Base-by-base conservation (phyloP, 2,797 vertebrate genomes). In the Lindbergichthys nudifrons region DNA sequence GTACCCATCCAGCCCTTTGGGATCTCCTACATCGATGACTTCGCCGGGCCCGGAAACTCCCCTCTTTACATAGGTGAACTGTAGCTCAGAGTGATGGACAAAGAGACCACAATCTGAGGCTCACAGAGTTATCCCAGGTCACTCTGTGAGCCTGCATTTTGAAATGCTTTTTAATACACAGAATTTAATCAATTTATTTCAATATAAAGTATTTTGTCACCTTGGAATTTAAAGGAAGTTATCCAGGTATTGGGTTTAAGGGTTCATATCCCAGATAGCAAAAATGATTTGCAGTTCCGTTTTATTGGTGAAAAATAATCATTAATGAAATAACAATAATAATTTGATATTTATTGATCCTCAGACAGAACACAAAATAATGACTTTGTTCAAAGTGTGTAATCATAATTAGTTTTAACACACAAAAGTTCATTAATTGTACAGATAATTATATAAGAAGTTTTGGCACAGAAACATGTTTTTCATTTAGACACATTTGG, bases 1-100 rank as follows among this genome's bases (percentile, higher is more conserved):
- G 98, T 98, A 66, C 98, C 98, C 79, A 97, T 99, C 79, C 98
- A 99, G 77, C 98, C 98, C 0, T 99, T 97, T n/a, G 98, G 98
- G 3, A 98, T 99, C 53, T 99, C 98, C 64, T 99, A 97, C 0
- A 95, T 99, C 11, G 98, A 99, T 0, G 97, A 99, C 87, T 99
- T 97, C 15, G 96, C 98, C 1, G 94, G 95, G 0, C 90, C 94
- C 41, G 95, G 89, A 59, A 99, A 98, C 84, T 98, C 98, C 1
- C 94, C 97, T 0, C 92, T 99, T 1, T 99, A 99, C 0, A 96
- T 99, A 65, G 97, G 97, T 99, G 93, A 87, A 30, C 79, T 45
- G 19, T 4, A 16, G 63, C 51, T 69, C 56, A 75, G 19, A 36
- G 16, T 10, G 51, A 41, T 67, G 46, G 50, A 48, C 30, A 58